Percentiles rank a stretch among this genome's conserved stretches.
These are phyloP conservation scores for Galendromus occidentalis DNA, from an alignment of 1,140 invertebrate genomes.

Conservation along the genomic window DNA sequence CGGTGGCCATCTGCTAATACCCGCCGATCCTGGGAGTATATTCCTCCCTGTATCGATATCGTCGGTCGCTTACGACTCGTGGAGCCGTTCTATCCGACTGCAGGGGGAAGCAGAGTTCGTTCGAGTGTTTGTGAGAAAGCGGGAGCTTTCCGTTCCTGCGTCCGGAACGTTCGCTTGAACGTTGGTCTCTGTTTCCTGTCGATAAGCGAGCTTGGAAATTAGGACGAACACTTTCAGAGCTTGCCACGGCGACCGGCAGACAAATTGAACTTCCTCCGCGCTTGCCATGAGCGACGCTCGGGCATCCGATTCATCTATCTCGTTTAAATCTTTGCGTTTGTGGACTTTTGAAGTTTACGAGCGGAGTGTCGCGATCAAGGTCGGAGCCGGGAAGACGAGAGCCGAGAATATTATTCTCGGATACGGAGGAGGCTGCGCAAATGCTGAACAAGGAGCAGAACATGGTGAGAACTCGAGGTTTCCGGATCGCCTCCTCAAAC, in stretches of 20 bases:
- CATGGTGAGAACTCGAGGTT: background rate
- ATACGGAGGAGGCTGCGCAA: background rate
- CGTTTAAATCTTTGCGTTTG: background rate
- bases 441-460: background rate
- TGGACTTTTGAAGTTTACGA: background rate
- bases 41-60: too few relatives aligned
- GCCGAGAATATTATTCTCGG: background rate
- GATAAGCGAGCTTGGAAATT: background rate
- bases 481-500: too few relatives aligned
- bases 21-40: too few relatives aligned
- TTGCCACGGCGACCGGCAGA: background rate
- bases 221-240: background rate
- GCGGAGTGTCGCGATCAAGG: background rate
- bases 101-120: too few relatives aligned
- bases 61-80: too few relatives aligned
- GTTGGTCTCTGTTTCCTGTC: background rate
- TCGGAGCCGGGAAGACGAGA: background rate
- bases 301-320: background rate
- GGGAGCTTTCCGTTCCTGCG: background rate
- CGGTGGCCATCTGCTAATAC: too few relatives aligned
- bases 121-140: too few relatives aligned
- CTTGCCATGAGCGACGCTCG: background rate
- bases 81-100: too few relatives aligned
- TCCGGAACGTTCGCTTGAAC: background rate
- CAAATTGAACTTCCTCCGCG: background rate